Conservation (phyloP, 2,113 vertebrate species). For the Pavo muticus region DNA sequence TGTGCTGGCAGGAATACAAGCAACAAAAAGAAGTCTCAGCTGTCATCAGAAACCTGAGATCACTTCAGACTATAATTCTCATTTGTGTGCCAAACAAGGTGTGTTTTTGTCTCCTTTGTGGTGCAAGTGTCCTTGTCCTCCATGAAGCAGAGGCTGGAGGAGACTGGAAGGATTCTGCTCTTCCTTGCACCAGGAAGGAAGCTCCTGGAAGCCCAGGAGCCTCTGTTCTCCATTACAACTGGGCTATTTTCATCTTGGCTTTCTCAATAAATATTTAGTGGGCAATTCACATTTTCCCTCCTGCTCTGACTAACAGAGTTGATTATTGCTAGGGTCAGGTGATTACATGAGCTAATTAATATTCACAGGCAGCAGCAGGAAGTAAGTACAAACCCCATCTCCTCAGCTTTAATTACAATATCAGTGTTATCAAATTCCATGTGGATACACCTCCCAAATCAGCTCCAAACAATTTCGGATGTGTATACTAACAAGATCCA, state of each 20-base stretch:
- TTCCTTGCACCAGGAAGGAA: neutral
- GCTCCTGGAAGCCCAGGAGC: neutral
- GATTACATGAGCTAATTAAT: constrained; percentile 66
- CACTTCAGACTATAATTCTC: neutral
- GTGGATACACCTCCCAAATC: constrained; percentile 37
- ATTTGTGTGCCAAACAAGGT: neutral
- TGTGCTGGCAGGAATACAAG: neutral
- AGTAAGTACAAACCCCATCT: constrained; percentile 42
- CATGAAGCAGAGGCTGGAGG: neutral
- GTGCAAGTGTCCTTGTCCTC: neutral
- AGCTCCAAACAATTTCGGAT: constrained; percentile 60
- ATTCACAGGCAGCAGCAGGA: constrained; percentile 60
- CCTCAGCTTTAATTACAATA: constrained; percentile 71
- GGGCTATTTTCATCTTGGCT: neutral
- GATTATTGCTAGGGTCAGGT: constrained; percentile 56
- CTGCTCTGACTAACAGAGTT: constrained; percentile 26
- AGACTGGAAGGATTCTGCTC: neutral
- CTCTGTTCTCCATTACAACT: neutral
- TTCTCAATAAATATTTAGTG: constrained; percentile 28
- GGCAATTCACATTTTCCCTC: constrained; percentile 8
- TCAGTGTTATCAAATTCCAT: constrained; percentile 58
- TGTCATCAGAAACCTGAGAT: neutral
- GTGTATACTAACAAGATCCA: constrained; percentile 23
- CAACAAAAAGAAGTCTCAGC: neutral
- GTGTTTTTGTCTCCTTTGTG: neutral